These are phyloP conservation scores for Brachyalestes nurse DNA, from an alignment of 2,797 vertebrate species.

Conservation along the genomic window DNA sequence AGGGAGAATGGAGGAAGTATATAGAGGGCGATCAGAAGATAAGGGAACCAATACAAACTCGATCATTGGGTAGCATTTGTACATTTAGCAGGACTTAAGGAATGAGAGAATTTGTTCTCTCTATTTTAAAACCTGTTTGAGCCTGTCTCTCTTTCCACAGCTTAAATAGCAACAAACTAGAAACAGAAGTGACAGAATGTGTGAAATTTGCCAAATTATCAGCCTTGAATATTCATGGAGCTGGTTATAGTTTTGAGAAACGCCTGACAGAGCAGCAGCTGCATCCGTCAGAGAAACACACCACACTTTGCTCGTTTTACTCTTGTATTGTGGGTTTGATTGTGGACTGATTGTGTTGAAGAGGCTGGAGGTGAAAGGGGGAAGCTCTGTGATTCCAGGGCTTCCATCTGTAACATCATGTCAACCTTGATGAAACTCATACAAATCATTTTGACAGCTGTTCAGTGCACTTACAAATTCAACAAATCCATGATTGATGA, in stretches of 20 bases:
- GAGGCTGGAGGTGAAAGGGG: conserved; percentile 33
- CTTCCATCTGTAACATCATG: conserved; percentile 38
- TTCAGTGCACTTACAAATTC: conserved; percentile 31
- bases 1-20: background rate
- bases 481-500: conserved; percentile 29
- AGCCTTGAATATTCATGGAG: conserved; percentile 6
- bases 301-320: conserved; percentile 13
- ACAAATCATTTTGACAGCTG: conserved; percentile 47
- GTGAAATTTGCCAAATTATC: conserved; percentile 15
- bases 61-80: too few relatives aligned
- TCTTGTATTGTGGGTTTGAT: conserved; percentile 28
- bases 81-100: background rate
- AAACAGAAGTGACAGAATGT: conserved; percentile 25
- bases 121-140: conserved; percentile 60
- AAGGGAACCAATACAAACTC: background rate
- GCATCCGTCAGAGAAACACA: background rate
- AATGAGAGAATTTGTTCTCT: background rate
- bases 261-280: conserved; percentile 5
- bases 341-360: conserved; percentile 47
- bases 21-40: background rate
- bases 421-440: conserved; percentile 41
- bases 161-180: conserved; percentile 39
- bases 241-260: conserved; percentile 4
- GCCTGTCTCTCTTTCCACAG: conserved; percentile 63
- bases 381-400: conserved; percentile 53